Base-by-base conservation (phyloP, 2,113 vertebrate genomes). In the Sigmodon hispidus region DNA sequence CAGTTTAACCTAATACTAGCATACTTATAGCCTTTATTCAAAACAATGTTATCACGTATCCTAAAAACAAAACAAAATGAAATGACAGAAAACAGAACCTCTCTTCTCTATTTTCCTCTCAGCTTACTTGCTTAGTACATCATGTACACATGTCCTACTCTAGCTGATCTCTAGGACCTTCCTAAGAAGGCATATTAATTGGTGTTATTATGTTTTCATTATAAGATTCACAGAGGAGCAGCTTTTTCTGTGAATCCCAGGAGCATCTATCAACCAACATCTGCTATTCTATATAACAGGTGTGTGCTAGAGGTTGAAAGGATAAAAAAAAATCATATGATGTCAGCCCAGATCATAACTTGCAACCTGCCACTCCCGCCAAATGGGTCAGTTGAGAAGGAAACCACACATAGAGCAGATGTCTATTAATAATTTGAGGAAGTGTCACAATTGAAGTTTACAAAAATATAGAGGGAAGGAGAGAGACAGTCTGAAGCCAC, bases 211-310 rank as follows among this genome's bases (percentile, higher is more conserved):
- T 70, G 34, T 61, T 91, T 95, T 91, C 77, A 31, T 65, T 75
- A 52, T 89, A 79, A 85, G 73, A 93, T 80, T n/a, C 22, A 65
- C 29, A 59, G 77, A 94, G 79, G 36, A 89, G 57, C 31, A 76
- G 45, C 31, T 96, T 95, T 84, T 79, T 87, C 95, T 79, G 50
- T 94, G 79, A 94, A 73, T 96, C 85, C 45, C 70, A 79, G 36
- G 69, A 97, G 95, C 89, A 97, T 90, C 95, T 97, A 94, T 91
- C 87, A 61, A 79, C 70, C 89, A 89, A 87, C 95, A 97, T 69
- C 94, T 96, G 89, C 73, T 1, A 0, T 70, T 93, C 79, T 85
- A 65, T 67, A 31, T 69, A 87, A 67, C 96, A 97, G 95, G 90
- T 97, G 91, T 87, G 43, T 85, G 79, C 84, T 81, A 29, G 59